A percentile compares a stretch with the other conserved stretches of the same genome.
Evolutionary conservation across 2,113 vertebrate species (phyloP).

Genomic region (western clawed frog (Xenopus tropicalis)): UCB_Xtro_10.0 CM004448.2:93952501-93953000

Average conservation of each 20-base stretch:
- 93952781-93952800: constrained; percentile 28
- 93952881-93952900: constrained; percentile 9
- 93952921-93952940: no score
- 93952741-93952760: constrained; percentile 9
- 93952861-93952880: constrained; percentile 20
- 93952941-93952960: no score
- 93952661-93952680: constrained; percentile 1
- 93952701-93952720: background rate
- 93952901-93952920: background rate
- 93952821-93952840: constrained; percentile 14
- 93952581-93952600: no score
- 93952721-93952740: background rate
- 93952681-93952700: constrained; percentile 13
- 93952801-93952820: constrained; percentile 33
- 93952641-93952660: no score
- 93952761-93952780: constrained; percentile 24
- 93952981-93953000: no score
- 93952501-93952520: no score
- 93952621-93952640: no score
- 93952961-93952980: no score
- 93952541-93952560: no score
- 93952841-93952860: constrained; percentile 1
- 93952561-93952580: no score
- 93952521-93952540: no score
- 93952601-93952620: no score